Percentiles rank a stretch among this genome's conserved stretches.
Conservation (phyloP, 23 tunicate species). For the Trididemnum nubilum region DNA sequence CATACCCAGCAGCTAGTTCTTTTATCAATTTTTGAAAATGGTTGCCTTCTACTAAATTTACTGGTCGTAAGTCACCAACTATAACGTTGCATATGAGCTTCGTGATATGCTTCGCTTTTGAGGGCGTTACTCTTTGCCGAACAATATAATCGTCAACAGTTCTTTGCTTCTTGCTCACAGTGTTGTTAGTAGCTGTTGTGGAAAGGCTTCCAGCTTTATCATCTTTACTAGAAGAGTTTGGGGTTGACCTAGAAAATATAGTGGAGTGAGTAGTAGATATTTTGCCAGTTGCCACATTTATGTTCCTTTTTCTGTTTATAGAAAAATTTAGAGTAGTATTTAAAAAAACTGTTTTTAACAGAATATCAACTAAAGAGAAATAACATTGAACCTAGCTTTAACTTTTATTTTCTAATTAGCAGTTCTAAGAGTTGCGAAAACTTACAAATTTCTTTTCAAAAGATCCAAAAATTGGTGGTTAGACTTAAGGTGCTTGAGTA, state of each 20-base stretch:
- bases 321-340: background rate
- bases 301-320: background rate
- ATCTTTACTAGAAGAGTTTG: too few relatives aligned
- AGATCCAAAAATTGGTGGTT: background rate
- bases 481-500: background rate
- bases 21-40: background rate
- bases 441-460: background rate
- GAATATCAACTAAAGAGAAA: background rate
- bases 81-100: background rate
- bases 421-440: background rate
- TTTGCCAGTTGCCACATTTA: too few relatives aligned
- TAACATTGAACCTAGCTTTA: background rate
- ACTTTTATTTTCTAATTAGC: background rate
- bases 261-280: too few relatives aligned
- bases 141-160: background rate
- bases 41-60: background rate
- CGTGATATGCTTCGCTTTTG: background rate
- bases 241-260: too few relatives aligned
- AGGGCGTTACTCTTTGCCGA: background rate
- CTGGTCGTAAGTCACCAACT: background rate
- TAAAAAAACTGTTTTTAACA: background rate
- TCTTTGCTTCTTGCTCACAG: background rate
- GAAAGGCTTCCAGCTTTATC: too few relatives aligned
- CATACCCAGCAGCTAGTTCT: constrained; percentile 1
- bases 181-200: background rate